Percentiles rank a stretch among this genome's conserved stretches.
phyloP scores from a whole-genome alignment of 2,888 invertebrate genomes.

The Drosophila limbata region DNA sequence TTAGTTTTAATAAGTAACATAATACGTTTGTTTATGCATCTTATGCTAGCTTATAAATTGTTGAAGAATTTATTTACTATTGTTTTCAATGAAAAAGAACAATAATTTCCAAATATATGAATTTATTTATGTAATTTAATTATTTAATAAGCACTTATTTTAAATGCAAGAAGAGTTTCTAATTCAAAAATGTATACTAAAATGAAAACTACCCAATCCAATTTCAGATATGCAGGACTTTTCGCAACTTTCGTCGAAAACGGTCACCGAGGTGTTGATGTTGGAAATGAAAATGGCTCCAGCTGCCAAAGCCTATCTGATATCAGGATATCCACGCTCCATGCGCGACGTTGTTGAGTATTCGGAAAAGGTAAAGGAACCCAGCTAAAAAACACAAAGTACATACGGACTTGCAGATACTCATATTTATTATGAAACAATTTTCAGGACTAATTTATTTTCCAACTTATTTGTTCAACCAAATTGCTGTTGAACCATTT shows the following conservation, averaged over 20 bases:
- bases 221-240: conserved; percentile 93
- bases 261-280: conserved; percentile 95
- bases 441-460: conserved; percentile 23
- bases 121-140: too few relatives aligned
- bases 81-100: too few relatives aligned
- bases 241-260: conserved; percentile 93
- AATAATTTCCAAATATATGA: too few relatives aligned
- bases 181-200: background rate
- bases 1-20: too few relatives aligned
- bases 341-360: conserved; percentile 97
- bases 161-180: too few relatives aligned
- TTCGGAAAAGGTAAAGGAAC: conserved; percentile 91
- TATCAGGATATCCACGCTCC: conserved; percentile 95
- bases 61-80: too few relatives aligned
- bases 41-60: too few relatives aligned
- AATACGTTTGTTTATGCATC: too few relatives aligned
- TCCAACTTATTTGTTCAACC: conserved; percentile 47
- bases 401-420: too few relatives aligned
- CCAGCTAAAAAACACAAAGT: background rate
- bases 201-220: background rate
- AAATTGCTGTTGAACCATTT: conserved; percentile 68
- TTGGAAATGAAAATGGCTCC: conserved; percentile 97
- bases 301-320: conserved; percentile 93
- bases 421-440: conserved; percentile 50
- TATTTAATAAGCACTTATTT: too few relatives aligned